phyloP scores from a whole-genome alignment of 2,888 invertebrate species.

The Pammene fasciana region DNA sequence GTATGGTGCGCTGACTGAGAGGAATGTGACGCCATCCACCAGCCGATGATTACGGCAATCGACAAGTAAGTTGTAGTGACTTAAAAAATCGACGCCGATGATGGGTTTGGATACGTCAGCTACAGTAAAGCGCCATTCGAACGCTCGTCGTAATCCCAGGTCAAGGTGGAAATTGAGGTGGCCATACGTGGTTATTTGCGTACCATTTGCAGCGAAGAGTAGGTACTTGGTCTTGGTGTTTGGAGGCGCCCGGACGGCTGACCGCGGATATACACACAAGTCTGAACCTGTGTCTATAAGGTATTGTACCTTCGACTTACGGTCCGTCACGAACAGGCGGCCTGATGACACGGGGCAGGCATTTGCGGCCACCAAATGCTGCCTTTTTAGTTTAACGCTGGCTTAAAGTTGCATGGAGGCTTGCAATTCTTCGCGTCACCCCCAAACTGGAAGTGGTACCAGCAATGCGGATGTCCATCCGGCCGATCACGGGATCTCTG shows the following conservation, averaged over 20 bases:
- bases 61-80: constrained; percentile 8
- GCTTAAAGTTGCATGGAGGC: background rate
- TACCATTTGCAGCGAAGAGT: constrained; percentile 9
- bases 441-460: background rate
- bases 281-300: constrained; percentile 3
- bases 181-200: constrained; percentile 4
- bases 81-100: constrained; percentile 9
- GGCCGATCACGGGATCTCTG: background rate
- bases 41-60: background rate
- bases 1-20: background rate
- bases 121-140: constrained; percentile 5
- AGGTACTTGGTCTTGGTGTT: constrained; percentile 4
- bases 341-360: background rate
- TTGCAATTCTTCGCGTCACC: background rate
- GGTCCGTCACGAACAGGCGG: constrained; percentile 9
- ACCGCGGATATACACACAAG: constrained; percentile 2
- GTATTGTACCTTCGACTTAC: constrained; percentile 7
- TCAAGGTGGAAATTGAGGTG: constrained; percentile 2
- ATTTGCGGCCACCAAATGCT: constrained; percentile 5
- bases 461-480: background rate
- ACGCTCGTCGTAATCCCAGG: constrained; percentile 10
- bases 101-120: constrained; percentile 17
- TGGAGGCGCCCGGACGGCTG: constrained; percentile 10
- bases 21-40: background rate
- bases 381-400: background rate